Percentiles rank a stretch among this genome's conserved stretches.
phyloP scores from a whole-genome alignment of 2,888 invertebrate species.

The Fragum whitleyi region DNA sequence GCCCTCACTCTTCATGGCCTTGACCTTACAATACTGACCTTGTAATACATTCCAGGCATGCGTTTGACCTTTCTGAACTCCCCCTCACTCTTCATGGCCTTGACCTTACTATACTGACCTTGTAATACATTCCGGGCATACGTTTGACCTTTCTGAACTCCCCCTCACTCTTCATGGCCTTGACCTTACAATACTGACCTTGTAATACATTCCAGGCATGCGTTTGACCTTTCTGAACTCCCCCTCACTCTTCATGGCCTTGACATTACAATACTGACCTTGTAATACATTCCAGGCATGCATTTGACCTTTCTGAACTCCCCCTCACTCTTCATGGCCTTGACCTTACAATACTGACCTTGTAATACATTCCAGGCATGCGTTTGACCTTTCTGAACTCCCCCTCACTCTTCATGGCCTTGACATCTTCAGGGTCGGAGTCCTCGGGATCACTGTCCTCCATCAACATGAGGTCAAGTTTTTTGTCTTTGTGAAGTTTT shows the following conservation, averaged over 20 bases:
- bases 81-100: background rate
- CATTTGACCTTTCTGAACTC: constrained; percentile 74
- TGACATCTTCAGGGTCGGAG: constrained; percentile 64
- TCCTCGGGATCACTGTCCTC: constrained; percentile 71
- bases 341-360: constrained; percentile 64
- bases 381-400: constrained; percentile 80
- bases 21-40: too few species aligned
- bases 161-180: constrained; percentile 74
- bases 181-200: constrained; percentile 55
- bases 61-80: too few species aligned
- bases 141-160: constrained; percentile 80
- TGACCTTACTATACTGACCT: constrained; percentile 63
- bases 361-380: constrained; percentile 82
- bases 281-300: constrained; percentile 62
- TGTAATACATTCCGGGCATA: constrained; percentile 82
- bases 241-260: background rate
- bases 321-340: background rate
- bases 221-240: constrained; percentile 22
- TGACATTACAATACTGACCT: too few species aligned
- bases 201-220: constrained; percentile 82
- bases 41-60: too few species aligned
- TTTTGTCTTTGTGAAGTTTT: constrained; percentile 76
- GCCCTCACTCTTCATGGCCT: background rate
- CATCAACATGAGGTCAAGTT: constrained; percentile 69
- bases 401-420: constrained; percentile 74